Evolutionary conservation across 2,888 invertebrate genomes (phyloP).

Genomic region (Drosophila setosimentum): DNA sequence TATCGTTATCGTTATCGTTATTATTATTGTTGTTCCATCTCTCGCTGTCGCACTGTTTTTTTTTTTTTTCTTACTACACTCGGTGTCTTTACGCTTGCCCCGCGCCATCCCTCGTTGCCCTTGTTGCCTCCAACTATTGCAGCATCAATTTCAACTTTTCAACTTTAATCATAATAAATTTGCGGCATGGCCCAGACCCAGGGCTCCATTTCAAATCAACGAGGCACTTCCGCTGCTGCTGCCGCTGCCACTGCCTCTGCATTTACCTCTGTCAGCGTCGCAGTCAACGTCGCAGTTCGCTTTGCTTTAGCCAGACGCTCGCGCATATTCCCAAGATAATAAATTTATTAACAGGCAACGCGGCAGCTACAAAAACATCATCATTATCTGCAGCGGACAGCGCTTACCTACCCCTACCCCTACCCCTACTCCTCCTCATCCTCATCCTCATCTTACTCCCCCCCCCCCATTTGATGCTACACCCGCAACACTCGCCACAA

Average conservation of each 20-base stretch:
- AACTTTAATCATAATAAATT: slow-evolving; percentile 79
- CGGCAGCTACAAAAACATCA: slow-evolving; percentile 50
- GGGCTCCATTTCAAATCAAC: slow-evolving; percentile 76
- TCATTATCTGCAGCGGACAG: slow-evolving; percentile 58
- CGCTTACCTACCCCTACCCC: slow-evolving; percentile 1
- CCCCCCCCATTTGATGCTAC: not conserved
- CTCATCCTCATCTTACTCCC: no score
- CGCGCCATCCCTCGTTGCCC: not conserved
- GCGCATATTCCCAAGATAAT: slow-evolving; percentile 80
- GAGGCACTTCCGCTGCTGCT: slow-evolving; percentile 66
- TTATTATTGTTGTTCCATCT: slow-evolving; percentile 15
- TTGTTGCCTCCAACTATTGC: slow-evolving; percentile 38
- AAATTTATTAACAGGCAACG: slow-evolving; percentile 78
- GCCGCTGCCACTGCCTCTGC: slow-evolving; percentile 5
- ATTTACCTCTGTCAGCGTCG: not conserved
- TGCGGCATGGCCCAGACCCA: slow-evolving; percentile 68
- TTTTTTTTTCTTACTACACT: not conserved
- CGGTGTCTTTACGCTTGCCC: not conserved
- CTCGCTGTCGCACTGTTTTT: not conserved
- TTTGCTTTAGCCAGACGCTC: slow-evolving; percentile 21
- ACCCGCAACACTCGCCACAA: slow-evolving; percentile 21
- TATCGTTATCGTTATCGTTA: slow-evolving; percentile 15
- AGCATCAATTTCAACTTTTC: slow-evolving; percentile 80
- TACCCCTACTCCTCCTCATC: not conserved
- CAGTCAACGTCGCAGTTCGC: not conserved